phyloP scores from a whole-genome alignment of 2,113 vertebrate genomes.

The Sebastes fasciatus region DNA sequence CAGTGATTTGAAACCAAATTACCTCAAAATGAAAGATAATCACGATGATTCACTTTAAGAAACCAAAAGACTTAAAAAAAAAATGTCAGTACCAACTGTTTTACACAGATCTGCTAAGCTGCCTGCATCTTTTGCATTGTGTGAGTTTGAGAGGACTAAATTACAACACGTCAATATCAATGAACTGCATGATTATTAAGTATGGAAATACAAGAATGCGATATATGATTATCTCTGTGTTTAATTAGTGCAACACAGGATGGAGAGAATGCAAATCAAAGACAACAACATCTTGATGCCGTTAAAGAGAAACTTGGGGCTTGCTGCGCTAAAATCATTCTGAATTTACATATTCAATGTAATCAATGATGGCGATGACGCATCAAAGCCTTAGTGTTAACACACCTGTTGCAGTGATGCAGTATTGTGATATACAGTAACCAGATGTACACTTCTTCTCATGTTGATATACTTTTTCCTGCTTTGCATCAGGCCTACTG shows the following conservation, averaged over 20 bases:
- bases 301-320: slow-evolving; percentile 54
- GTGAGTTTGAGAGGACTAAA: slow-evolving; percentile 32
- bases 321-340: slow-evolving; percentile 55
- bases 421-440: slow-evolving; percentile 42
- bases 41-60: slow-evolving; percentile 48
- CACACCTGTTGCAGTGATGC: slow-evolving; percentile 49
- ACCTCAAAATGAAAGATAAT: slow-evolving; percentile 63
- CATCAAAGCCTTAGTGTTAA: slow-evolving; percentile 28
- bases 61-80: slow-evolving; percentile 23
- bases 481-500: slow-evolving; percentile 32
- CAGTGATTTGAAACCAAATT: slow-evolving; percentile 62
- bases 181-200: slow-evolving; percentile 44
- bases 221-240: slow-evolving; percentile 51
- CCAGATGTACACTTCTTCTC: slow-evolving; percentile 25
- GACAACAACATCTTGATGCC: slow-evolving; percentile 55
- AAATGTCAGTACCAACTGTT: neutral
- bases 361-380: slow-evolving; percentile 56
- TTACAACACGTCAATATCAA: slow-evolving; percentile 31
- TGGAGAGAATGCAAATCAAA: slow-evolving; percentile 64
- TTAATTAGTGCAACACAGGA: slow-evolving; percentile 57
- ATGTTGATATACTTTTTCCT: slow-evolving; percentile 14
- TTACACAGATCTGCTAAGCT: neutral
- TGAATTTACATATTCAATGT: slow-evolving; percentile 74
- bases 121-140: slow-evolving; percentile 23
- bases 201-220: slow-evolving; percentile 38